Conservation (phyloP, 2,113 vertebrate genomes). For the Numenius arquata region DNA sequence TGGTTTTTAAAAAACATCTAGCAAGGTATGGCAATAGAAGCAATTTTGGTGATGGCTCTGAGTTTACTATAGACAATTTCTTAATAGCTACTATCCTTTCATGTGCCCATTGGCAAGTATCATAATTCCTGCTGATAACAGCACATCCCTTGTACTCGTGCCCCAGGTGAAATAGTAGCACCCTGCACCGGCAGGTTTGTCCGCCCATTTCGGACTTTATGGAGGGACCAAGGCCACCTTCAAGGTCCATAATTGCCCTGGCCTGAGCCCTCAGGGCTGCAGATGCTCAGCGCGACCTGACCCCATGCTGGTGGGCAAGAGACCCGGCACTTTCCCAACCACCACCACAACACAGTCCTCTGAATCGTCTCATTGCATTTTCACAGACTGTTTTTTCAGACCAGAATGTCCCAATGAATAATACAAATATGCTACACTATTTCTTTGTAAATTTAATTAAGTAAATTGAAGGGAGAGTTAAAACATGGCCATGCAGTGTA, state of each 20-base stretch:
- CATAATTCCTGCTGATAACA: background rate
- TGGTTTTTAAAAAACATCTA: background rate
- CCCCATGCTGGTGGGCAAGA: background rate
- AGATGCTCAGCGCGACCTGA: fast-evolving
- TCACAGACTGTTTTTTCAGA: background rate
- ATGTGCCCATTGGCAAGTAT: background rate
- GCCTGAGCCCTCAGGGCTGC: background rate
- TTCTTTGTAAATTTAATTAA: constrained; percentile 2
- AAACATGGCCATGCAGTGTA: background rate
- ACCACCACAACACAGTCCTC: background rate
- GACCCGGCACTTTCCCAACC: background rate
- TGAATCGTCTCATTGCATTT: background rate
- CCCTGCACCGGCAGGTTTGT: fast-evolving
- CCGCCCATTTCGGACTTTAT: fast-evolving
- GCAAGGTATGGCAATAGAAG: background rate
- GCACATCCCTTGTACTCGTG: background rate
- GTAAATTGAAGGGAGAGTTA: background rate
- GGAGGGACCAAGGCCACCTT: background rate
- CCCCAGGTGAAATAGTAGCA: background rate
- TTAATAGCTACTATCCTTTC: background rate
- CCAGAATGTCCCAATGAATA: background rate
- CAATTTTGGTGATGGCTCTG: background rate
- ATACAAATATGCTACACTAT: background rate
- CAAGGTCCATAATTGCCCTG: background rate
- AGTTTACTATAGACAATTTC: background rate